Evolutionary conservation across 2,113 vertebrate species (phyloP), one percentile per base, ranked within the genome.

Genomic region (Corythoichthys haematopterus): DNA sequence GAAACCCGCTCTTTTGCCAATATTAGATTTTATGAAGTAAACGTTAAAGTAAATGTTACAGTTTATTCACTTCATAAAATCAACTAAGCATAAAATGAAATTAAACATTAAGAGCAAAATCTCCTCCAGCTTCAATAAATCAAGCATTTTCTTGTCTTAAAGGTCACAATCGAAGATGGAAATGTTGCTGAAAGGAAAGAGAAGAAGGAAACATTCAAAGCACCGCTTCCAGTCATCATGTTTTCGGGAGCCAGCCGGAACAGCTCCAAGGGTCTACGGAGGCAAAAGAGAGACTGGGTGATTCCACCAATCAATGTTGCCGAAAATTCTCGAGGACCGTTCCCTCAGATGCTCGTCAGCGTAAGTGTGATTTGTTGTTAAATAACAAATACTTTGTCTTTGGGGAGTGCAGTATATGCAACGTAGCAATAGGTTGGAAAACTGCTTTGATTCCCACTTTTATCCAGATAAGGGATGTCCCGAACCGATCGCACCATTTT

Each of bases 241-340:
- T 90, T 94, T 65, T 93, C 93, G 0, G 89, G 92, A 87, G 86
- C 90, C 36, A 86, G 81, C 74, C 88, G 45, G 11, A 92, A 77
- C 68, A 87, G 69, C 2, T 73, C 90, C 14, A 84, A 73, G 0
- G 94, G 94, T 38, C 91, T 96, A 65, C 87, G 91, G 67, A 85
- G 97, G 37, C 97, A 94, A 75, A 99, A 97, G 72, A 88, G 96
- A 43, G 96, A 98, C 90, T 99, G 97, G 97, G 97, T 99, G 85
- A 99, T 99, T 81, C 97, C 97, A 0, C 96, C 97, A 2, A 95
- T 99, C 92, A 99, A 98, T 2, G 97, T 98, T 74, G 96, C 96
- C 0, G 97, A 99, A 45, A 98, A 99, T 69, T 98, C 96, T 0
- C 81, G 96, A 9, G 97, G 97, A 35, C 97, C 97, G 11, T 99